phyloP scores from a whole-genome alignment of 2,113 vertebrate genomes.

The Poeciliopsis occidentalis region DNA sequence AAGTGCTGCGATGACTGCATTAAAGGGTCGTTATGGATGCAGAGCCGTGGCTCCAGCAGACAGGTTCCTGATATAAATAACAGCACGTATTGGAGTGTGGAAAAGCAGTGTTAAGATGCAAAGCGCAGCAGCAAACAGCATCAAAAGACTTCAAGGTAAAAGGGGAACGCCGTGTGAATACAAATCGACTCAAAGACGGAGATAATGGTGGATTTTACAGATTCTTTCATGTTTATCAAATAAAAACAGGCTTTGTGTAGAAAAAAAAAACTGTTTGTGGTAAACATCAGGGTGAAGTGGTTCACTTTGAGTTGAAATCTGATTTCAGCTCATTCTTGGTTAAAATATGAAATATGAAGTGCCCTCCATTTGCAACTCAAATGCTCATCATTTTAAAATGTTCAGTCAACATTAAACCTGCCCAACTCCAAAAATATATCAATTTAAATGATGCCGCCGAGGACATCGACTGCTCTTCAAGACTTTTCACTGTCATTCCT shows the following conservation, averaged over 20 bases:
- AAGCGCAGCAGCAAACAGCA: conserved; percentile 21
- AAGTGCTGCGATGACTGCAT: conserved; percentile 17
- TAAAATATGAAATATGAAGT: not conserved
- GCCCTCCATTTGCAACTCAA: not conserved
- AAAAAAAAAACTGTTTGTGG: conserved; percentile 22
- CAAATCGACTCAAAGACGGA: conserved; percentile 40
- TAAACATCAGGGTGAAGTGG: conserved; percentile 33
- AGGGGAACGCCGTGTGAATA: conserved; percentile 34
- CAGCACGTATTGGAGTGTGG: conserved; percentile 11
- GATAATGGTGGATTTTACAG: conserved; percentile 32
- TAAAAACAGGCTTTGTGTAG: conserved; percentile 31
- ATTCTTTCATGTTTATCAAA: conserved; percentile 38
- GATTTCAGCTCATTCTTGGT: conserved; percentile 25
- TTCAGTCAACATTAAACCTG: not conserved
- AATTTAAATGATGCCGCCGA: no score
- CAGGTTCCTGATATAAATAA: conserved; percentile 35
- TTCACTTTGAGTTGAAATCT: conserved; percentile 39
- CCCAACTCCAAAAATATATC: no score
- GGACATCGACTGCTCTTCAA: no score
- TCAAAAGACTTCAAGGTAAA: conserved; percentile 48
- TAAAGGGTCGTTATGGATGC: not conserved
- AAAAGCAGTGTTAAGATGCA: conserved; percentile 27
- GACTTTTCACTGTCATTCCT: no score
- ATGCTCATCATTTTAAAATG: not conserved
- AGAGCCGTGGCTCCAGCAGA: conserved; percentile 13